Evolutionary conservation across 1,140 invertebrate genomes (phyloP).

Genomic region (Zaprionus kolodkinae): DNA sequence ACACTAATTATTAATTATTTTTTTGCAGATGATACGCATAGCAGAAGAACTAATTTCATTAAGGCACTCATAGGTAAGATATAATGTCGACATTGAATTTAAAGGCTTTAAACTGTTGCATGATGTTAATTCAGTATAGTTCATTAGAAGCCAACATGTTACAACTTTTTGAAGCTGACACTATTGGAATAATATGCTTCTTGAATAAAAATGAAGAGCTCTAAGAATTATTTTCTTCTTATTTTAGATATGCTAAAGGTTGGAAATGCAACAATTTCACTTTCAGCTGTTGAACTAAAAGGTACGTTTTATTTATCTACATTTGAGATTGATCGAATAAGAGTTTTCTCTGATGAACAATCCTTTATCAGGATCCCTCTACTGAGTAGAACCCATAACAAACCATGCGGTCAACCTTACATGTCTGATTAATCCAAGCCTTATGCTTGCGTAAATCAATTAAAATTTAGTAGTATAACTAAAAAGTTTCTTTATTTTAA

Average conservation of each 20-base stretch:
- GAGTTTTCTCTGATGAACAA: slow-evolving; percentile 57
- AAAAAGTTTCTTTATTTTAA: background rate
- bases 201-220: background rate
- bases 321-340: background rate
- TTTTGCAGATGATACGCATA: background rate
- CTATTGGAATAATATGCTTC: background rate
- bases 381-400: slow-evolving; percentile 80
- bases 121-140: slow-evolving; percentile 80
- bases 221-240: background rate
- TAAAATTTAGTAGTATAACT: background rate
- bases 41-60: too few relatives aligned
- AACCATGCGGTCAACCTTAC: slow-evolving; percentile 77
- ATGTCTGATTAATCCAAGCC: slow-evolving; percentile 55
- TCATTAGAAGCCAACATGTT: slow-evolving; percentile 79
- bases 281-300: background rate
- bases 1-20: slow-evolving; percentile 10
- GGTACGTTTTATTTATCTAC: slow-evolving; percentile 22
- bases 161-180: slow-evolving; percentile 73
- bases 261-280: background rate
- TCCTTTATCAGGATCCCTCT: slow-evolving; percentile 78
- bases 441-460: background rate
- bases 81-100: background rate
- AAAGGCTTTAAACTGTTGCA: background rate
- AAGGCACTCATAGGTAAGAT: slow-evolving; percentile 19
- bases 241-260: slow-evolving; percentile 1